Conservation (phyloP, 2,797 vertebrate species). For the Aeoliscus strigatus region DNA sequence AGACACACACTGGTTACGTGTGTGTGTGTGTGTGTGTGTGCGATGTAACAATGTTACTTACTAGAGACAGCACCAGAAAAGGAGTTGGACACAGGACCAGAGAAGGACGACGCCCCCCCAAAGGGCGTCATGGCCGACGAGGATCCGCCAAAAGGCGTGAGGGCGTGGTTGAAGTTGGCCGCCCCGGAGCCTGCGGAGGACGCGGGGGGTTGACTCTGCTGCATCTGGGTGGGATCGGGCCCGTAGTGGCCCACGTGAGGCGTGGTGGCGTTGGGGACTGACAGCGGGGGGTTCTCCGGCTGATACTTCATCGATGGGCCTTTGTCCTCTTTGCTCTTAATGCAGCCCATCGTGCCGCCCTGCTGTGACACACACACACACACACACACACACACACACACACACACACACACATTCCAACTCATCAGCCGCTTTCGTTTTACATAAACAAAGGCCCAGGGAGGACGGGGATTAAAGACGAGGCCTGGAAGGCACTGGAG, state of each 20-base stretch:
- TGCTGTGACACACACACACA: slow-evolving; percentile 45
- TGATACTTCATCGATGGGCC: slow-evolving; percentile 84
- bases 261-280: slow-evolving; percentile 64
- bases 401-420: neutral
- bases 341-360: slow-evolving; percentile 86
- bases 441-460: slow-evolving; percentile 7
- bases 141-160: slow-evolving; percentile 87
- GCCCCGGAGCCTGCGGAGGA: slow-evolving; percentile 74
- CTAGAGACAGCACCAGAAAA: slow-evolving; percentile 87
- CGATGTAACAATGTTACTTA: slow-evolving; percentile 60
- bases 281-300: slow-evolving; percentile 75
- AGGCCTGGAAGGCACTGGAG: slow-evolving; percentile 15
- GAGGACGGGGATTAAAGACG: slow-evolving; percentile 29
- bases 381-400: too few relatives aligned
- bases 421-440: neutral
- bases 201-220: slow-evolving; percentile 74
- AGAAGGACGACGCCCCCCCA: slow-evolving; percentile 87
- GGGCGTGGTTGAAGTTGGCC: slow-evolving; percentile 84
- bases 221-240: slow-evolving; percentile 81
- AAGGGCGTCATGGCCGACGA: slow-evolving; percentile 88
- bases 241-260: slow-evolving; percentile 81
- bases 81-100: slow-evolving; percentile 80
- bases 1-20: too few relatives aligned
- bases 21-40: too few relatives aligned
- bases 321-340: slow-evolving; percentile 95